Evolutionary conservation across 1,140 invertebrate species (phyloP), one percentile per base, ranked within the genome.

Genomic region (Probaryconus sp.): DNA sequence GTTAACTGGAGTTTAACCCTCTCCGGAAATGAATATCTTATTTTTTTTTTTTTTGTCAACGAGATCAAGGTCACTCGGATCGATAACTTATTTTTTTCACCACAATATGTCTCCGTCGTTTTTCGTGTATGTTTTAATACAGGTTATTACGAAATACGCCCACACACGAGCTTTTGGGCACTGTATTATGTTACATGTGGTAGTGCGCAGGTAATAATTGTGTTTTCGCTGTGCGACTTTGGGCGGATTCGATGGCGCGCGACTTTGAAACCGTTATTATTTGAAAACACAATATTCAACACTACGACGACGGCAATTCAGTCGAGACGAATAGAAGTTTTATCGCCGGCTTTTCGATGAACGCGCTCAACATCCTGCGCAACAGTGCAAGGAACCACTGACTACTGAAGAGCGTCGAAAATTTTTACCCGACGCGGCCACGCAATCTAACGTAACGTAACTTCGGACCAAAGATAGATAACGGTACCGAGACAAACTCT

Each of bases 111-210:
- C 14, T 14, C 10, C 20, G 21, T 28, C 30, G 38, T 43, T 53
- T 53, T 56, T 56, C 31, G 38, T 11, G 40, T 26, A 26, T 17
- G 53, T 40, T 18, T 24, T 20, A 35, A 6, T 55, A 28, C 11
- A 4, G 16, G 38, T 43, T 42, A 35, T 63, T 69, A 69, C 48
- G 65, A 69, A 69, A 69, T 47, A 69, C 65, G 65, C 65, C 65
- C 65, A 69, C 65, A 55, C 47, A 33, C 47, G n/a, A n/a, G n/a
- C n/a, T n/a, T n/a, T n/a, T n/a, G 45, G 28, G 43, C 26, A 47
- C 35, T 53, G 60, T 60, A 69, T 68, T 58, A 60, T 53, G 40
- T 61, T 60, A 35, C 65, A 69, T 20, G 26, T 6, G 53, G n/a
- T n/a, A n/a, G n/a, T n/a, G 47, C 53, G 65, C 38, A 35, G 43